A percentile compares a stretch with the other conserved stretches of the same genome.
Evolutionary conservation across 2,113 vertebrate species (phyloP).

Genomic region (Equus quagga): DNA sequence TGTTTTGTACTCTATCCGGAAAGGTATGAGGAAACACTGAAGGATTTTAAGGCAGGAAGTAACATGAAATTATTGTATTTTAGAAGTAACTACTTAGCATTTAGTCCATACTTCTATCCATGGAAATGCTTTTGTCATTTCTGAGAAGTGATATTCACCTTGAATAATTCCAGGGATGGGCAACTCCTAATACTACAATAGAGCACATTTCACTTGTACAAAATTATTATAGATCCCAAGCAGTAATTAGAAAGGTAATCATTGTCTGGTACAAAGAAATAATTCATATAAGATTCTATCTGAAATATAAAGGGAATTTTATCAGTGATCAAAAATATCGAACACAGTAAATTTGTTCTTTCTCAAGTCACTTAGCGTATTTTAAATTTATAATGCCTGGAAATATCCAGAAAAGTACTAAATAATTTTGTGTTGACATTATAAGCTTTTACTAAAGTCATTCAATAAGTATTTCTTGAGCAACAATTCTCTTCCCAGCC

Average conservation of each 20-base stretch:
- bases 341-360: background rate
- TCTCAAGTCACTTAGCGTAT: background rate
- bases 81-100: background rate
- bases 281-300: background rate
- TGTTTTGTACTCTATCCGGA: background rate
- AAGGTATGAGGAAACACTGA: background rate
- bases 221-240: background rate
- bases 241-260: background rate
- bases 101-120: background rate
- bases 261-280: background rate
- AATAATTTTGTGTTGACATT: background rate
- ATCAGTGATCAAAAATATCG: background rate
- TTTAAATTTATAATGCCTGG: background rate
- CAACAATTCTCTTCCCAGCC: background rate
- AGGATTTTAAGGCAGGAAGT: background rate
- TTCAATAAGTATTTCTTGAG: background rate
- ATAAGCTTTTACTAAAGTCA: background rate
- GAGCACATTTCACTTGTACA: background rate
- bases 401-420: background rate
- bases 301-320: background rate
- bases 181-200: background rate
- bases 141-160: background rate
- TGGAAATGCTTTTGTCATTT: background rate
- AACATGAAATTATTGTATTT: background rate
- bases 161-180: background rate